Evolutionary conservation across 2,797 vertebrate species (phyloP).

Genomic region (Lutjanus argentimaculatus): DNA sequence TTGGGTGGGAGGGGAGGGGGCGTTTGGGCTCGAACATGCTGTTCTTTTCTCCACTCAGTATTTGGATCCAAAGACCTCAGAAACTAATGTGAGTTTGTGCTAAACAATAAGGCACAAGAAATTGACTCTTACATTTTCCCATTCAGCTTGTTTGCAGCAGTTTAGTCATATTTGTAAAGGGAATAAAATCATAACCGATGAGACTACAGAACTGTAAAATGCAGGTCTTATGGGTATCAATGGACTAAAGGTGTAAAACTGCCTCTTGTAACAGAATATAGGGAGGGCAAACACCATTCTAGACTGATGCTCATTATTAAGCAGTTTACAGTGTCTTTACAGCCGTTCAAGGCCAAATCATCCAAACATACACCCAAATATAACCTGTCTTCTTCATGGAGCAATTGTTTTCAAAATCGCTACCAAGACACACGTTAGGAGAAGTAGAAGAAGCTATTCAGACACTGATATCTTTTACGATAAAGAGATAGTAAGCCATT

Average conservation of each 20-base stretch:
- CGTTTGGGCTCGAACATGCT: constrained; percentile 70
- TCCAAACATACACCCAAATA: constrained; percentile 17
- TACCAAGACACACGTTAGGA: constrained; percentile 33
- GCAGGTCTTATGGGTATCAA: constrained; percentile 15
- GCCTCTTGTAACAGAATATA: neutral
- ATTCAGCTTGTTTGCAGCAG: constrained; percentile 30
- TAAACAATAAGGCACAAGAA: constrained; percentile 45
- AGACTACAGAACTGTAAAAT: constrained; percentile 14
- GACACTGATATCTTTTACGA: constrained; percentile 11
- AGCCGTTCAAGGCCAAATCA: constrained; percentile 19
- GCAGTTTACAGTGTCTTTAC: constrained; percentile 18
- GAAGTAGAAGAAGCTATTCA: constrained; percentile 19
- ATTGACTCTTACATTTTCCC: constrained; percentile 20
- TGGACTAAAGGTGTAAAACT: constrained; percentile 4
- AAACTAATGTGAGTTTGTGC: constrained; percentile 49
- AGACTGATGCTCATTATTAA: constrained; percentile 2
- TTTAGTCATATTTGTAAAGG: constrained; percentile 34
- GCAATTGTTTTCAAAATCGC: constrained; percentile 32
- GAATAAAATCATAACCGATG: constrained; percentile 11
- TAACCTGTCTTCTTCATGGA: constrained; percentile 20
- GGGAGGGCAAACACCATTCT: neutral
- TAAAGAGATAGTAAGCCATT: constrained; percentile 29
- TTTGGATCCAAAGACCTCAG: constrained; percentile 56
- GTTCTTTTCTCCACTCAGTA: constrained; percentile 66
- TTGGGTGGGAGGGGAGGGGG: constrained; percentile 69